phyloP scores from a whole-genome alignment of 2,797 vertebrate genomes.

The Chanos chanos region DNA sequence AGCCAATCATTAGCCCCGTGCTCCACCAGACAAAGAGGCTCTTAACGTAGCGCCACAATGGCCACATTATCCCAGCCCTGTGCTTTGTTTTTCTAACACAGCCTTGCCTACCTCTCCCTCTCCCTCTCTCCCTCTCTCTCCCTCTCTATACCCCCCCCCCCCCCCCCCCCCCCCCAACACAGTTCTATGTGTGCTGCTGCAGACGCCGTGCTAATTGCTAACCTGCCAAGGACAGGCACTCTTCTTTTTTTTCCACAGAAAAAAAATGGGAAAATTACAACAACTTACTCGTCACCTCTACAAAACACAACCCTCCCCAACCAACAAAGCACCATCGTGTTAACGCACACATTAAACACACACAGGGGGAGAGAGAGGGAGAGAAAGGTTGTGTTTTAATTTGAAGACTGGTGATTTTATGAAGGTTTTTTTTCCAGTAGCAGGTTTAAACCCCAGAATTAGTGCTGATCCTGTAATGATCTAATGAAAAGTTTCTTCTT shows the following conservation, averaged over 20 bases:
- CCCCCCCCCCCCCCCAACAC: conserved; percentile 54
- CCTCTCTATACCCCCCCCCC: too few species aligned
- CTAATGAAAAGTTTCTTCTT: too few species aligned
- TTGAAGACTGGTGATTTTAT: too few species aligned
- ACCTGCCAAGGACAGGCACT: conserved; percentile 49
- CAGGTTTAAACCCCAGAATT: too few species aligned
- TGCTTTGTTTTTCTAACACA: conserved; percentile 84
- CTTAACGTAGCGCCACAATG: conserved; percentile 92
- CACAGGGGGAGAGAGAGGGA: not conserved
- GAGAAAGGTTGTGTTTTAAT: not conserved
- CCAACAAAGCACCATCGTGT: conserved; percentile 25
- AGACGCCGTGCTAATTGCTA: conserved; percentile 61
- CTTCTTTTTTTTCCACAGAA: conserved; percentile 38
- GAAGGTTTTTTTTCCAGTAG: too few species aligned
- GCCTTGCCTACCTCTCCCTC: conserved; percentile 32
- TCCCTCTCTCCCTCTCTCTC: conserved; percentile 51
- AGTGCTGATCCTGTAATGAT: too few species aligned
- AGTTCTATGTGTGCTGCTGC: too few species aligned
- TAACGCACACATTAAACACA: conserved; percentile 16
- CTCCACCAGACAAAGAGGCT: conserved; percentile 88
- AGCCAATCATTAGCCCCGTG: conserved; percentile 96
- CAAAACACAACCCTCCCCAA: conserved; percentile 20
- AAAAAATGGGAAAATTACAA: conserved; percentile 45
- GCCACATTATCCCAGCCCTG: conserved; percentile 81
- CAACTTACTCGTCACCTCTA: conserved; percentile 20